Evolutionary conservation across 1,140 invertebrate species (phyloP).

Genomic region (Odontomachus brunneus): DNA sequence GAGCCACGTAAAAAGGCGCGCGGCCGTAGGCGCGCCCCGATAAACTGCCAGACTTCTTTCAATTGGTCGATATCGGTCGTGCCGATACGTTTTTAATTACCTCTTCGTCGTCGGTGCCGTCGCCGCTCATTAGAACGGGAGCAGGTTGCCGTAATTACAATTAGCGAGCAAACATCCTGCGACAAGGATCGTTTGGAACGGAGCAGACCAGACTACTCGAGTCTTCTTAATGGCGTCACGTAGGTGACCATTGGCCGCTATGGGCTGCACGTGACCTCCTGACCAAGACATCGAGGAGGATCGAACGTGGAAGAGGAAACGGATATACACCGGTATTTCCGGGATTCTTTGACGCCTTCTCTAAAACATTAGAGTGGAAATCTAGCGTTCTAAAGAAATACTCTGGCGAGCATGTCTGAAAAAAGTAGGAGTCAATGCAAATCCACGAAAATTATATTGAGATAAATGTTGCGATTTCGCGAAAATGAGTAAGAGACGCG

Average conservation of each 20-base stretch:
- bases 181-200: not conserved
- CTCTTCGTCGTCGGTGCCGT: not conserved
- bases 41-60: conserved; percentile 47
- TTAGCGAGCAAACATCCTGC: conserved; percentile 21
- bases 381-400: not conserved
- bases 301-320: not conserved
- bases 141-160: conserved; percentile 28
- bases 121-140: conserved; percentile 6
- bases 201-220: not conserved
- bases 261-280: not conserved
- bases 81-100: conserved; percentile 40
- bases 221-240: conserved; percentile 20
- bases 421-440: not conserved
- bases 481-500: not conserved
- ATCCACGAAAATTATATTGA: not conserved
- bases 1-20: conserved; percentile 7
- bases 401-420: not conserved
- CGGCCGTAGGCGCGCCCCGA: not conserved
- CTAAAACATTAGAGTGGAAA: not conserved
- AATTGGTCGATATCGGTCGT: conserved; percentile 18
- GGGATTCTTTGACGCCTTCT: not conserved
- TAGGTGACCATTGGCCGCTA: conserved; percentile 21
- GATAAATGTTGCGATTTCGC: too few relatives aligned
- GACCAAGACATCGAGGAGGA: not conserved
- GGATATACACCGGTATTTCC: not conserved